phyloP scores from a whole-genome alignment of 2,113 vertebrate genomes.

The Cacatua alba region DNA sequence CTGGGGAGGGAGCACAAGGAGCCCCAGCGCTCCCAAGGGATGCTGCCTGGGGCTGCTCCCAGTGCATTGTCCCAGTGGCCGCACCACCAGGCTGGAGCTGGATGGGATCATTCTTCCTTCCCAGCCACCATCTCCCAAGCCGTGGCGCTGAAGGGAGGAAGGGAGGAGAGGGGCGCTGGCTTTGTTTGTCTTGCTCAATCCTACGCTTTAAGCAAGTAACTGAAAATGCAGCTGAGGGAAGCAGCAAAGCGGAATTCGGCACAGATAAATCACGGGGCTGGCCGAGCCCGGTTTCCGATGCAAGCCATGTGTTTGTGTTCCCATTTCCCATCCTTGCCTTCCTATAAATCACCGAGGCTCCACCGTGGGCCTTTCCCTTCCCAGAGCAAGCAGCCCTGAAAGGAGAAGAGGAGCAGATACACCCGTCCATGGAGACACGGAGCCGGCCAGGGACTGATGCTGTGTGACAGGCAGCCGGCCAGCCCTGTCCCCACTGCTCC shows the following conservation, averaged over 20 bases:
- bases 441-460: neutral
- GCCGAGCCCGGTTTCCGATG: slow-evolving; percentile 38
- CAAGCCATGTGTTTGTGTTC: slow-evolving; percentile 47
- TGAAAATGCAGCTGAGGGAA: slow-evolving; percentile 54
- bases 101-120: neutral
- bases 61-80: neutral
- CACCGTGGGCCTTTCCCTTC: neutral
- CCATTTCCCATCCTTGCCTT: slow-evolving; percentile 31
- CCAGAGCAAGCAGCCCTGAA: neutral
- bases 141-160: slow-evolving; percentile 47
- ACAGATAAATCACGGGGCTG: slow-evolving; percentile 60
- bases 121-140: slow-evolving; percentile 40
- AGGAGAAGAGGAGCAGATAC: neutral
- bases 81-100: neutral
- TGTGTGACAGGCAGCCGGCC: neutral
- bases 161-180: slow-evolving; percentile 63
- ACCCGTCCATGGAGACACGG: accelerated
- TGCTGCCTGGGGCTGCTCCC: accelerated
- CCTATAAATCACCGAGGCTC: slow-evolving; percentile 25
- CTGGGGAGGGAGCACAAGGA: neutral
- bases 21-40: neutral
- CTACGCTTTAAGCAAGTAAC: slow-evolving; percentile 24
- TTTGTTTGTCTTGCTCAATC: slow-evolving; percentile 58
- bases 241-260: slow-evolving; percentile 26
- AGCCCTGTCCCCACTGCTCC: neutral